Conservation (phyloP, 2,888 invertebrate genomes). For the Sabatieria punctata region DNA sequence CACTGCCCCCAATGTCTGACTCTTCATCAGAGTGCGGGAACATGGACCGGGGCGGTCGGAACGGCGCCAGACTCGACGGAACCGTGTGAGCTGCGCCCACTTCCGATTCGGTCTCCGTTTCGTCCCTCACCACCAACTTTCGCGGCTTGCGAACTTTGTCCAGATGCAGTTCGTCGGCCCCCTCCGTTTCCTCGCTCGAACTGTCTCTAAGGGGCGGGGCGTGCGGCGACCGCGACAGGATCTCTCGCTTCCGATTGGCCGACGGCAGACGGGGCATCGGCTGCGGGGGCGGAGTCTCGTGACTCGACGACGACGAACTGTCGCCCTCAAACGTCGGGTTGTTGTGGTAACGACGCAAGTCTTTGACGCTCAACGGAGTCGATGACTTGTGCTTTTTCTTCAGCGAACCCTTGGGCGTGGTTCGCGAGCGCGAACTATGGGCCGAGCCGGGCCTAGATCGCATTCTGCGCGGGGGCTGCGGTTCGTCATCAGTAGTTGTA, state of each 20-base stretch:
- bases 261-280: neutral
- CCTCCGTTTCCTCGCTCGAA: neutral
- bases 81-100: neutral
- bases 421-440: neutral
- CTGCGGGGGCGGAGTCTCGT: neutral
- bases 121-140: neutral
- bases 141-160: neutral
- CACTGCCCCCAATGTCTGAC: too few species aligned
- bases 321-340: neutral
- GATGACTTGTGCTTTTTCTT: neutral
- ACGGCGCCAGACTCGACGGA: neutral
- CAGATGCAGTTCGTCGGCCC: neutral
- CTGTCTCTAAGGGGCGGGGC: neutral
- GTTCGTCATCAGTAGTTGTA: neutral
- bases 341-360: neutral
- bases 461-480: neutral
- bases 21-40: neutral
- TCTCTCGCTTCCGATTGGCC: neutral
- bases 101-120: constrained; percentile 7
- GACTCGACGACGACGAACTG: neutral
- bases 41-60: neutral
- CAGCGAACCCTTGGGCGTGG: neutral
- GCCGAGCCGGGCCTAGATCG: neutral
- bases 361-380: neutral
- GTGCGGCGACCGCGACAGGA: neutral